phyloP scores from a whole-genome alignment of 2,113 vertebrate species.

The Mystacornis crossleyi region DNA sequence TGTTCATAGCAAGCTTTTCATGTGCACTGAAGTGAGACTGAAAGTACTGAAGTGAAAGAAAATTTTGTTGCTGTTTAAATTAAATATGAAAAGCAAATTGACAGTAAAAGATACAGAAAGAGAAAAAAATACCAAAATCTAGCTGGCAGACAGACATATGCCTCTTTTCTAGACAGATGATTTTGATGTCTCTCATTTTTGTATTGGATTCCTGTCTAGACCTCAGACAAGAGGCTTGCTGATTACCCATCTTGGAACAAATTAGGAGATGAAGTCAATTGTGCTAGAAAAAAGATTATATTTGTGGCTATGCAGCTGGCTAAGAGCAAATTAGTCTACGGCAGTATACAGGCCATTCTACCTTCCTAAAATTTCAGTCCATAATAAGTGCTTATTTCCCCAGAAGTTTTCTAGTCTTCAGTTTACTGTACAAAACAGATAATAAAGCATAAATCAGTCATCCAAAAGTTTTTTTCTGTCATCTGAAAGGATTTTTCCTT shows the following conservation, averaged over 20 bases:
- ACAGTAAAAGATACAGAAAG: not conserved
- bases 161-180: not conserved
- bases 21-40: not conserved
- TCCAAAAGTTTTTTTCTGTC: not conserved
- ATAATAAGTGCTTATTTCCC: not conserved
- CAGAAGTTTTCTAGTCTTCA: not conserved
- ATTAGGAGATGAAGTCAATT: not conserved
- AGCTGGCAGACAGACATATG: not conserved
- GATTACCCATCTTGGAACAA: not conserved
- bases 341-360: not conserved
- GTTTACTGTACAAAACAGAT: not conserved
- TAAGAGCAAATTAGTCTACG: not conserved
- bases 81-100: not conserved
- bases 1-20: not conserved
- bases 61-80: not conserved
- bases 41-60: not conserved
- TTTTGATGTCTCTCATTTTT: conserved; percentile 16
- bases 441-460: not conserved
- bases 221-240: conserved; percentile 11
- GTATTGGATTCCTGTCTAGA: not conserved
- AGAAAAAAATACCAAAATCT: not conserved
- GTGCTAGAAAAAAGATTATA: not conserved
- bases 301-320: not conserved
- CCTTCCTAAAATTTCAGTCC: not conserved
- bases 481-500: not conserved